Base-by-base conservation (phyloP, 2,888 invertebrate species). In the Trichopoda pennipes region DNA sequence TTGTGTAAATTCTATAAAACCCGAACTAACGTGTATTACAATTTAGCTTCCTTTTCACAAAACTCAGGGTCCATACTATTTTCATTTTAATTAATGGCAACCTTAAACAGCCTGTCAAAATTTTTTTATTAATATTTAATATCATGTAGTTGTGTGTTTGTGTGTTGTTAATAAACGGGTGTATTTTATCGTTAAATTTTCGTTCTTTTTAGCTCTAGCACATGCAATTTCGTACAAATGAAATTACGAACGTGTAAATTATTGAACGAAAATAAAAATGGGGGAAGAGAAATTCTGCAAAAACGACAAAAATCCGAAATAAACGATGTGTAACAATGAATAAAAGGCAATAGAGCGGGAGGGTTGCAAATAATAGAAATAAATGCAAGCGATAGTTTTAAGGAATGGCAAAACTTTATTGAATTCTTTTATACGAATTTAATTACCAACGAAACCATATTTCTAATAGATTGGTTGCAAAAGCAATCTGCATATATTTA, bases 161-260 rank as follows among this genome's bases (percentile, higher is more conserved):
- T 55, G 44, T 44, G 44, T 70, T 72, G 35, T 44, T 47, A 28
- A 28, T 28, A 21, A 58, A 73, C 63, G 64, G 66, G 70, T 72
- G 60, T 76, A 60, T 66, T 79, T 49, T 51, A n/a, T 76, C 76
- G 81, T 69, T 38, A 77, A 78, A 19, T 53, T 55, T 81, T 74
- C 78, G 74, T 81, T 78, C 56, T 74, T 58, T 78, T 70, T 55
- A 70, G 60, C 51, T 28, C 28, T 81, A 70, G 66, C 81, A 81
- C 78, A 81, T 81, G 74, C 56, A 73, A 19, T 49, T 75, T 66
- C 49, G 49, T 51, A 23, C 9, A 32, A 49, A 49, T 28, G 60
- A 56, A 60, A 55, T 28, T 19, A 75, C 58, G 56, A 51, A 70
- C 17, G 38, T 55, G 32, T 17, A 75, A 75, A 75, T 17, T 42